phyloP scores from a whole-genome alignment of 2,888 invertebrate genomes.

The Leptinotarsa rubiginosa region DNA sequence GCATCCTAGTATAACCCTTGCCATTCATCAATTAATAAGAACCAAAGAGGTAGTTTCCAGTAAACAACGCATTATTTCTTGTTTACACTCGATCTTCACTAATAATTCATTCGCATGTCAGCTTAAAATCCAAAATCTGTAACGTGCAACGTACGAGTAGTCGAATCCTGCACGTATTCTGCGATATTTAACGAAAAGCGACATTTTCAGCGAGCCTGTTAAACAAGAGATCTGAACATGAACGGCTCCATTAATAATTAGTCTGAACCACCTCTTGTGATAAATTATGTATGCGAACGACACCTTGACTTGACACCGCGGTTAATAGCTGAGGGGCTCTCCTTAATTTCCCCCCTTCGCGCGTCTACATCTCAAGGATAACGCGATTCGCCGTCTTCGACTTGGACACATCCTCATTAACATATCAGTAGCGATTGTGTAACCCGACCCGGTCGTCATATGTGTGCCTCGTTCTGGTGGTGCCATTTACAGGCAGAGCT shows the following conservation, averaged over 20 bases:
- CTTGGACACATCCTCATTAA: slow-evolving; percentile 57
- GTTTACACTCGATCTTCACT: slow-evolving; percentile 23
- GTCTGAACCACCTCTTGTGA: slow-evolving; percentile 55
- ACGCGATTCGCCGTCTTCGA: slow-evolving; percentile 45
- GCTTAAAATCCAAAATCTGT: slow-evolving; percentile 32
- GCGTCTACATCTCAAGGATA: slow-evolving; percentile 52
- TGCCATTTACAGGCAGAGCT: slow-evolving; percentile 43
- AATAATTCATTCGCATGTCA: slow-evolving; percentile 37
- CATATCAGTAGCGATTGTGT: slow-evolving; percentile 55
- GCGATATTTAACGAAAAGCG: slow-evolving; percentile 37
- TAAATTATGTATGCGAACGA: slow-evolving; percentile 60
- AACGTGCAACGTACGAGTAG: slow-evolving; percentile 15
- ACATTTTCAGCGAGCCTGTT: slow-evolving; percentile 48
- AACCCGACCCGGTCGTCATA: slow-evolving; percentile 25
- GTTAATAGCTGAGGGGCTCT: slow-evolving; percentile 55
- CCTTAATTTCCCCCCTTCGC: slow-evolving; percentile 31
- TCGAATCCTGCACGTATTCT: slow-evolving; percentile 8
- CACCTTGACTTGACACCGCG: slow-evolving; percentile 61
- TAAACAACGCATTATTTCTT: slow-evolving; percentile 12
- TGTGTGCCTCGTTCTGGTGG: slow-evolving; percentile 22
- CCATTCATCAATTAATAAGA: slow-evolving; percentile 6
- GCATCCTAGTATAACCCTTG: background rate
- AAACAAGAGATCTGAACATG: slow-evolving; percentile 53
- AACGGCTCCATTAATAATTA: slow-evolving; percentile 56
- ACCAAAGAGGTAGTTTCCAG: background rate